phyloP scores from a whole-genome alignment of 2,888 invertebrate species.

The Globia sparganii region DNA sequence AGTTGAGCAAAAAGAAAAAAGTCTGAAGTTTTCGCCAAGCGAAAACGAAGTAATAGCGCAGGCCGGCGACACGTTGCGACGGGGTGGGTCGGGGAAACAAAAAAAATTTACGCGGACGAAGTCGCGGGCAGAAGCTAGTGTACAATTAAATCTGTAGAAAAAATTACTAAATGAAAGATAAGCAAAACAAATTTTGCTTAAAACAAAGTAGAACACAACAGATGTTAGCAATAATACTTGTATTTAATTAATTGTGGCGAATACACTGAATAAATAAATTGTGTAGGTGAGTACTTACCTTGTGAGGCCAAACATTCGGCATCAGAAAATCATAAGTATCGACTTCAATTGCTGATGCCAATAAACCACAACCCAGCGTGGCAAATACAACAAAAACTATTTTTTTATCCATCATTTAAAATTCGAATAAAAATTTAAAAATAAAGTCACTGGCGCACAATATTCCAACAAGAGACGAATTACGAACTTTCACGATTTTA shows the following conservation, averaged over 20 bases:
- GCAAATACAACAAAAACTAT: constrained; percentile 66
- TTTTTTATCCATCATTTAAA: constrained; percentile 70
- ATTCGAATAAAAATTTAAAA: constrained; percentile 48
- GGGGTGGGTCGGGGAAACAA: too few species aligned
- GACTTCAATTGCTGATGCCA: constrained; percentile 76
- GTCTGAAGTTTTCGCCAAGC: too few species aligned
- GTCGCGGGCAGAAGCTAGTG: too few species aligned
- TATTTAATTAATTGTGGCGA: not conserved
- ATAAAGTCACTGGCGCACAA: constrained; percentile 38
- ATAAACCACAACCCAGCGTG: constrained; percentile 68
- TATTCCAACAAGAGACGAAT: constrained; percentile 23
- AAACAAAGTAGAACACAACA: too few species aligned
- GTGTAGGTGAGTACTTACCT: constrained; percentile 90
- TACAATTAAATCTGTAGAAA: not conserved
- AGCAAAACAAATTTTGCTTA: not conserved
- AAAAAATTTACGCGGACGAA: too few species aligned
- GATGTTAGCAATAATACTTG: not conserved
- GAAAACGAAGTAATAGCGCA: too few species aligned
- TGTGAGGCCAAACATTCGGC: constrained; percentile 95
- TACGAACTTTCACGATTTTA: constrained; percentile 40
- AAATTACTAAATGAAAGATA: not conserved
- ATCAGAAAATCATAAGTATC: constrained; percentile 93
- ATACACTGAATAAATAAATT: constrained; percentile 29
- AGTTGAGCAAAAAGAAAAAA: too few species aligned
- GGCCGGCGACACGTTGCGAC: too few species aligned